Conservation (phyloP, 2,113 vertebrate genomes). For the Opisthocomus hoazin region DNA sequence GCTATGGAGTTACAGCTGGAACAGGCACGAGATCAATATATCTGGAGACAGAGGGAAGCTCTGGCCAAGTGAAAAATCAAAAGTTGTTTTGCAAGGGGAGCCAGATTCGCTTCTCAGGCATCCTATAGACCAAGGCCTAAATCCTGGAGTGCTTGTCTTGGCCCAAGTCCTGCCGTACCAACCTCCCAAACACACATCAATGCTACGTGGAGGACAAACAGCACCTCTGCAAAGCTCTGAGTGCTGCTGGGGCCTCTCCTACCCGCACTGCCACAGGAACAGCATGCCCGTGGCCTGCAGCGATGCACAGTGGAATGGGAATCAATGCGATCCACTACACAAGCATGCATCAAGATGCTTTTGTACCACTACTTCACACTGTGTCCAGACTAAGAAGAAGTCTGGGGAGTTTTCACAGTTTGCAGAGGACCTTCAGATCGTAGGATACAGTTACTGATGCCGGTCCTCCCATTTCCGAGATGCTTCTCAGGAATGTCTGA, state of each 20-base stretch:
- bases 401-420: neutral
- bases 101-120: neutral
- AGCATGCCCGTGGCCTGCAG: rapidly evolving
- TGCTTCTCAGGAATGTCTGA: neutral
- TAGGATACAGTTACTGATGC: neutral
- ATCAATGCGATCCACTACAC: rapidly evolving
- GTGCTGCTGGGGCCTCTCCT: neutral
- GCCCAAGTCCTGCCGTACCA: neutral
- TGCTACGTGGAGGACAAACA: neutral
- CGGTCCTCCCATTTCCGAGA: neutral
- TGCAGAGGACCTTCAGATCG: neutral
- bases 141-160: neutral
- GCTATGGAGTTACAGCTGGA: neutral
- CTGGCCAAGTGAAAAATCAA: neutral
- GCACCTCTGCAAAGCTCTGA: neutral
- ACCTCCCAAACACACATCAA: neutral
- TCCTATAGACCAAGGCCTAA: neutral
- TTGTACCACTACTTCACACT: neutral
- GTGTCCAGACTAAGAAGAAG: neutral
- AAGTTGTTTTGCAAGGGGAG: neutral
- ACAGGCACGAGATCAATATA: neutral
- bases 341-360: rapidly evolving
- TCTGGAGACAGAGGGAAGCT: neutral
- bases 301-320: rapidly evolving
- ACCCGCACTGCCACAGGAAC: neutral